Conservation (phyloP, 1,140 invertebrate genomes). For the Formica selysi region DNA sequence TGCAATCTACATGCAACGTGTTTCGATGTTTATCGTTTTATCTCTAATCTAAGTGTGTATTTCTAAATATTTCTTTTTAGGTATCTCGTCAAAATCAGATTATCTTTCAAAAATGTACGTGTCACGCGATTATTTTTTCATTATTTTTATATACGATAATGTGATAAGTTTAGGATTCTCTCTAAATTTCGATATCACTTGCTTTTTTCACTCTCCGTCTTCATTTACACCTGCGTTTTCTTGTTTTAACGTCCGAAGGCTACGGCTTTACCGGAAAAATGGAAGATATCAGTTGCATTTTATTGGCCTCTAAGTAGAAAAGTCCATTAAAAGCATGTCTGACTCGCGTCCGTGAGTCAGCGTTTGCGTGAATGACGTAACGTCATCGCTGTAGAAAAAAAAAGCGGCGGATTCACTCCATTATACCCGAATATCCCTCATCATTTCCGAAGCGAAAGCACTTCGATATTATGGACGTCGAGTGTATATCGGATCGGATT, state of each 20-base stretch:
- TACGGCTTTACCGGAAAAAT: constrained; percentile 81
- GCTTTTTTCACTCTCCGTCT: constrained; percentile 3
- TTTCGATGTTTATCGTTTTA: not conserved
- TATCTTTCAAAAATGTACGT: not conserved
- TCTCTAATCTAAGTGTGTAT: constrained; percentile 7
- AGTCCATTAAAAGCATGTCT: constrained; percentile 83
- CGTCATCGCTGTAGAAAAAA: constrained; percentile 6
- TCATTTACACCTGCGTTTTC: not conserved
- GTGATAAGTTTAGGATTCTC: not conserved
- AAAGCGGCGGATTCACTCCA: not conserved
- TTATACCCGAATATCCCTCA: constrained; percentile 33
- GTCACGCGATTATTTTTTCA: not conserved
- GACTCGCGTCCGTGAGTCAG: constrained; percentile 16
- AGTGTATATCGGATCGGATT: not conserved
- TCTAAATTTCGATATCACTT: not conserved
- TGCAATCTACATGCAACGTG: not conserved
- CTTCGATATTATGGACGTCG: not conserved
- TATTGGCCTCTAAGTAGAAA: constrained; percentile 86
- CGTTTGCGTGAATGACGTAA: constrained; percentile 31
- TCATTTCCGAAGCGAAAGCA: not conserved
- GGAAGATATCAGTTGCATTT: constrained; percentile 83
- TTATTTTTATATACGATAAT: no score
- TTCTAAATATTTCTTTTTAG: not conserved
- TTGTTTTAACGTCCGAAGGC: constrained; percentile 66
- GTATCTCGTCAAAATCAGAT: not conserved